Percentiles rank a stretch among this genome's conserved stretches.
Evolutionary conservation across 2,888 invertebrate genomes (phyloP).

Genomic region (Drosophila mulleri): DNA sequence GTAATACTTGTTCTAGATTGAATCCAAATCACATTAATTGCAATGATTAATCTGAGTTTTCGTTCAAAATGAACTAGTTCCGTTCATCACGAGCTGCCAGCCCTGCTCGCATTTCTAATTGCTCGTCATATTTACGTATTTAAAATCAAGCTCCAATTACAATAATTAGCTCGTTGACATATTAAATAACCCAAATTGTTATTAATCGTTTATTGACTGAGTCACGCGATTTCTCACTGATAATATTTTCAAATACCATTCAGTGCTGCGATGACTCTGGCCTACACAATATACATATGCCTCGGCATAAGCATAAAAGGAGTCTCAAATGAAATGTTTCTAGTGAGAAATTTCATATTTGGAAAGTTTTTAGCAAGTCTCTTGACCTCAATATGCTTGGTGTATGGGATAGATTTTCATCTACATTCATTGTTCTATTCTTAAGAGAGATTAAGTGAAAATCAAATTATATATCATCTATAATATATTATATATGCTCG

Average conservation of each 20-base stretch:
- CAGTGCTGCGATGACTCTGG: conserved; percentile 17
- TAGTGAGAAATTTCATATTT: not conserved
- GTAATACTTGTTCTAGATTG: not conserved
- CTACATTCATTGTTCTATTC: too few species aligned
- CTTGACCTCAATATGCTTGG: too few species aligned
- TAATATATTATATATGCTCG: too few species aligned
- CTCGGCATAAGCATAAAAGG: not conserved
- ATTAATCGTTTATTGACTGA: conserved; percentile 21
- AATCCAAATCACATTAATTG: not conserved
- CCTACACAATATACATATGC: not conserved
- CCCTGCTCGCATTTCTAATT: conserved; percentile 49
- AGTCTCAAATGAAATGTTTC: not conserved
- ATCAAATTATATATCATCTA: too few species aligned
- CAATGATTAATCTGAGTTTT: not conserved
- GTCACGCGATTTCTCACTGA: conserved; percentile 56
- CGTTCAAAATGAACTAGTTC: conserved; percentile 17
- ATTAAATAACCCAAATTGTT: conserved; percentile 37
- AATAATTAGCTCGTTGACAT: conserved; percentile 62
- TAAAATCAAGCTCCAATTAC: conserved; percentile 56
- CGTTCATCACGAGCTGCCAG: conserved; percentile 12
- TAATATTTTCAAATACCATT: not conserved
- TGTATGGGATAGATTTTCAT: too few species aligned
- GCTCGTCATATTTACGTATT: conserved; percentile 57
- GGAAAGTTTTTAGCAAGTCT: not conserved
- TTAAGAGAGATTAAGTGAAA: too few species aligned